Evolutionary conservation across 2,113 vertebrate species (phyloP).

Genomic region (Eulemur macaco): DNA sequence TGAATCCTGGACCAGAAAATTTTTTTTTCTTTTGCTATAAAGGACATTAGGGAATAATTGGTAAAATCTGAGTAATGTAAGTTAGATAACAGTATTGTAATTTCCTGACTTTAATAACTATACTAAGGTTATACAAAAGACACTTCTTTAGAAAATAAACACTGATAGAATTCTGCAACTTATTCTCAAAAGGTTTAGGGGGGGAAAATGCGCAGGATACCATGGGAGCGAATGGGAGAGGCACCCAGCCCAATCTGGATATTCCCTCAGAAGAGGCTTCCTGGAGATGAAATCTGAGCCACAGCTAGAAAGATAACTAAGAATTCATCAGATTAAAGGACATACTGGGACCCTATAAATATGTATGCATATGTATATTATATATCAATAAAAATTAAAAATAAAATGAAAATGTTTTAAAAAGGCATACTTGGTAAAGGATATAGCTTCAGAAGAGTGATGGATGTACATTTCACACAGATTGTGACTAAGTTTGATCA

Average conservation of each 20-base stretch:
- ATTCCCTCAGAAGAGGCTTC: neutral
- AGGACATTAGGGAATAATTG: neutral
- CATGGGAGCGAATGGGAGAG: neutral
- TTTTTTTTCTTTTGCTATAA: neutral
- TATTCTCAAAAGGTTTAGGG: neutral
- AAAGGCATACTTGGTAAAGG: neutral
- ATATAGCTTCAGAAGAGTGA: neutral
- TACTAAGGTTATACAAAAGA: neutral
- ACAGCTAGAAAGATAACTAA: neutral
- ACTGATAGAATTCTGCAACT: neutral
- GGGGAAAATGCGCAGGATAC: neutral
- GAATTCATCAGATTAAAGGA: neutral
- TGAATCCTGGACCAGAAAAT: neutral
- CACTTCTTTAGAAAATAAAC: neutral
- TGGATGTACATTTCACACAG: neutral
- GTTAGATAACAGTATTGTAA: neutral
- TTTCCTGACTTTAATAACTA: neutral
- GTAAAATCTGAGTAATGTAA: neutral
- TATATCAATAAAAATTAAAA: neutral
- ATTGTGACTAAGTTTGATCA: neutral
- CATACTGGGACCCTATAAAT: neutral
- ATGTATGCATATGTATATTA: neutral
- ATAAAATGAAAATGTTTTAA: neutral
- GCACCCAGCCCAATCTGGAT: neutral
- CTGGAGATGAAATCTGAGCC: neutral